Conservation (phyloP, 1,140 invertebrate genomes). For the Drosophila persimilis region DNA sequence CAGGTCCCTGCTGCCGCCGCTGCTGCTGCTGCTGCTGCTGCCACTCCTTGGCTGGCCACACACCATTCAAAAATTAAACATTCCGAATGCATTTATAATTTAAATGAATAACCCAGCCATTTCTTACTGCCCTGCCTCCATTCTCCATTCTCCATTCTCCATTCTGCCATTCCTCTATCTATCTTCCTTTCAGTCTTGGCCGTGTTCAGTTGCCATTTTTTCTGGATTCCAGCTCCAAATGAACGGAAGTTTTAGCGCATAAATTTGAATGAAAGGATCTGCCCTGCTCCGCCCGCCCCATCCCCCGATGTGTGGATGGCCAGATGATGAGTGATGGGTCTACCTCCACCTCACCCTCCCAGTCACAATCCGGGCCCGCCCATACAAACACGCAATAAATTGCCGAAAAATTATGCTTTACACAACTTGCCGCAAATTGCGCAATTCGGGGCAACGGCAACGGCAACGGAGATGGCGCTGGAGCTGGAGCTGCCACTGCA, state of each 20-base stretch:
- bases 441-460: slow-evolving; percentile 56
- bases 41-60: slow-evolving; percentile 45
- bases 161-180: slow-evolving; percentile 3
- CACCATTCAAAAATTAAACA: slow-evolving; percentile 80
- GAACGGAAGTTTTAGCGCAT: slow-evolving; percentile 78
- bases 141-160: slow-evolving; percentile 4
- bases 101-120: slow-evolving; percentile 76
- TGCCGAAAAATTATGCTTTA: slow-evolving; percentile 75
- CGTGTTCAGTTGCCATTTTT: slow-evolving; percentile 48
- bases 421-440: slow-evolving; percentile 76
- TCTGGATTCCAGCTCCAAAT: slow-evolving; percentile 50
- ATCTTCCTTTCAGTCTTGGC: not conserved
- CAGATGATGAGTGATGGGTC: slow-evolving; percentile 60
- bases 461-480: not conserved
- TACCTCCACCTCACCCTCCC: slow-evolving; percentile 1
- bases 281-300: slow-evolving; percentile 14
- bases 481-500: slow-evolving; percentile 3
- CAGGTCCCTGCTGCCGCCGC: slow-evolving; percentile 29
- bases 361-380: slow-evolving; percentile 33
- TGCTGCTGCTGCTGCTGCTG: slow-evolving; percentile 21
- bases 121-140: slow-evolving; percentile 48
- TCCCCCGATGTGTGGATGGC: slow-evolving; percentile 36
- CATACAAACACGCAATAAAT: slow-evolving; percentile 73
- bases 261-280: slow-evolving; percentile 67
- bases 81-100: slow-evolving; percentile 81